Conservation (phyloP, 2,888 invertebrate species). For the Cartodere bifasciata region DNA sequence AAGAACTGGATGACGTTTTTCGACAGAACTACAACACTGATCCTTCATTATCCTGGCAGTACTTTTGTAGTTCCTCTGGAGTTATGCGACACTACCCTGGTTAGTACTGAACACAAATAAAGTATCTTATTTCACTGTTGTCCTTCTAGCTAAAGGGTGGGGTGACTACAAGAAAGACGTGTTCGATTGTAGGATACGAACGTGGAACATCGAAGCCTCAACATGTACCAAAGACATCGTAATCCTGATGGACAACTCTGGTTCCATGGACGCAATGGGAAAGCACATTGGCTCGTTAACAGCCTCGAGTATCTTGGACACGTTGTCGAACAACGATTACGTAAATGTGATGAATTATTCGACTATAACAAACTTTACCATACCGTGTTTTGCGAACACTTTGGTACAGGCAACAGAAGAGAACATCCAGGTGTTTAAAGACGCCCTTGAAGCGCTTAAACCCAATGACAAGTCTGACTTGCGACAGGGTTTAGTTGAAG, state of each 20-base stretch:
- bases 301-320: slow-evolving; percentile 77
- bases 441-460: slow-evolving; percentile 50
- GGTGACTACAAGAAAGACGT: slow-evolving; percentile 37
- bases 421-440: slow-evolving; percentile 62
- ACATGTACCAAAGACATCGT: slow-evolving; percentile 96
- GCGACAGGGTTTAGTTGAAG: slow-evolving; percentile 64
- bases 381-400: slow-evolving; percentile 71
- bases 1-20: slow-evolving; percentile 71
- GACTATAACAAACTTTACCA: slow-evolving; percentile 56
- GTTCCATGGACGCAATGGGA: slow-evolving; percentile 70
- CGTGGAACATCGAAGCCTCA: slow-evolving; percentile 96
- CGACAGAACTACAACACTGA: slow-evolving; percentile 74
- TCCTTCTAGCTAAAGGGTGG: slow-evolving; percentile 56
- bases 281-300: slow-evolving; percentile 73
- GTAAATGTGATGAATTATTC: slow-evolving; percentile 85
- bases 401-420: slow-evolving; percentile 84
- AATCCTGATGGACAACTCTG: slow-evolving; percentile 88
- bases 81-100: slow-evolving; percentile 83
- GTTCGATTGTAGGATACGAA: slow-evolving; percentile 84
- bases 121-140: neutral
- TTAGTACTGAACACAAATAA: slow-evolving; percentile 11
- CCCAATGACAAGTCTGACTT: slow-evolving; percentile 77
- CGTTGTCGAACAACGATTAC: slow-evolving; percentile 95
- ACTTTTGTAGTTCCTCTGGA: slow-evolving; percentile 90
- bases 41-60: slow-evolving; percentile 91